Percentiles rank a stretch among this genome's conserved stretches.
Evolutionary conservation across 2,888 invertebrate species (phyloP).

Genomic region (Chrysolina americana): DNA sequence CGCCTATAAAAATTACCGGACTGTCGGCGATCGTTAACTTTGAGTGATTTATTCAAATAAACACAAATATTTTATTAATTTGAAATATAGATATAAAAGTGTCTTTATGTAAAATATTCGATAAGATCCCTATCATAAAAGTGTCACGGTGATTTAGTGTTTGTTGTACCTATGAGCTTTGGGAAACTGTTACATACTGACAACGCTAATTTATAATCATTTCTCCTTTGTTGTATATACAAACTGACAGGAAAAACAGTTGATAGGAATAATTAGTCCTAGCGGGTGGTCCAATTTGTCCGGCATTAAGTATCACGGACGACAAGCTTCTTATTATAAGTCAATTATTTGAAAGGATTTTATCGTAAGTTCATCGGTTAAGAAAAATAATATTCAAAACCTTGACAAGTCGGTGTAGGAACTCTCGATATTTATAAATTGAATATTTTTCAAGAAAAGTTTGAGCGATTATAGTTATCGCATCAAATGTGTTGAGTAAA

Average conservation of each 20-base stretch:
- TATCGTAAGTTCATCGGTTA: not conserved
- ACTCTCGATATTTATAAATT: too few species aligned
- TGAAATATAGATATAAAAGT: conserved; percentile 23
- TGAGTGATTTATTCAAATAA: conserved; percentile 19
- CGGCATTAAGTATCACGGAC: not conserved
- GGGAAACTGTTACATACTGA: conserved; percentile 1
- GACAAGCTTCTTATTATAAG: not conserved
- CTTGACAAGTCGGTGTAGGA: too few species aligned
- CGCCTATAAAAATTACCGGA: conserved; percentile 14
- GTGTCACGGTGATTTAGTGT: conserved; percentile 16
- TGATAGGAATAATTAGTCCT: conserved; percentile 10
- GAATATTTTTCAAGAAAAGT: too few species aligned
- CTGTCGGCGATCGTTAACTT: conserved; percentile 10
- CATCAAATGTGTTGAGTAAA: too few species aligned
- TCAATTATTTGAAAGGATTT: not conserved
- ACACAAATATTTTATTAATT: conserved; percentile 17
- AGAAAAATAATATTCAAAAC: too few species aligned
- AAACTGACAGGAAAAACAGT: conserved; percentile 9
- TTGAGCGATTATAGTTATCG: too few species aligned
- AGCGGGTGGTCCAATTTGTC: conserved; percentile 15
- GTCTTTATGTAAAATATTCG: conserved; percentile 20
- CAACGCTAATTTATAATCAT: conserved; percentile 26
- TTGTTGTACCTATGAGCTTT: conserved; percentile 17
- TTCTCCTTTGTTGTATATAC: conserved; percentile 21
- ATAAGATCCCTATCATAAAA: conserved; percentile 11